Base-by-base conservation (phyloP, 2,797 vertebrate genomes). In the Allobates femoralis region DNA sequence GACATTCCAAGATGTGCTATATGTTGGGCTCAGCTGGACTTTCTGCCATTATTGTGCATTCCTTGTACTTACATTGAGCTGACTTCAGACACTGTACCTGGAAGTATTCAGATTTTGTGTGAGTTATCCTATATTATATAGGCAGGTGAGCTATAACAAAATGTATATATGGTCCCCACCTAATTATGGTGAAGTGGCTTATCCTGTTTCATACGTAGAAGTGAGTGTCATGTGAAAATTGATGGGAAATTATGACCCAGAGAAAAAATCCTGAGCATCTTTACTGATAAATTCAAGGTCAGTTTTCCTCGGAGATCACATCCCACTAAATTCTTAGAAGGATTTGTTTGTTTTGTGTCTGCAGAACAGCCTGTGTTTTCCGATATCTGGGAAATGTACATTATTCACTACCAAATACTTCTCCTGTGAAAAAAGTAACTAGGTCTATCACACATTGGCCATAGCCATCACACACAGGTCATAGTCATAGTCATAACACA, bases 211-310 rank as follows among this genome's bases (percentile, higher is more conserved):
- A 55, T 74, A 46, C 75, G 30, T n/a, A 84, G 55, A 83, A 37
- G 37, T 80, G 67, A 69, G 82, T 82, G 76, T 87, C 86, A 87
- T 74, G 74, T 80, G 56, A 56, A 50, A 53, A 50, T n/a, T 81
- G 75, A 60, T 87, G 81, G 81, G 86, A 84, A 84, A 56, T 46
- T 87, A 46, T 84, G 69, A 84, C 75, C 82, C 37, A 37, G 28
- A 67, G 8, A 50, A 79, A 80, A 81, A 81, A 58, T 28, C 73
- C 62, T 56, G 46, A 84, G 69, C 77, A 84, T 84, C 86, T 84
- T 55, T 26, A 55, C 67, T 84, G 82, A 84, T 87, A 87, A 87
- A 50, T 79, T 46, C 86, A 87, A 87, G 86, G 86, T 66, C 86
- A 84, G 82, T 77, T 32, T 86, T 81, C 77, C 32, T 87, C 82